Evolutionary conservation across 2,113 vertebrate species (phyloP).

Genomic region (Alouatta palliata): DNA sequence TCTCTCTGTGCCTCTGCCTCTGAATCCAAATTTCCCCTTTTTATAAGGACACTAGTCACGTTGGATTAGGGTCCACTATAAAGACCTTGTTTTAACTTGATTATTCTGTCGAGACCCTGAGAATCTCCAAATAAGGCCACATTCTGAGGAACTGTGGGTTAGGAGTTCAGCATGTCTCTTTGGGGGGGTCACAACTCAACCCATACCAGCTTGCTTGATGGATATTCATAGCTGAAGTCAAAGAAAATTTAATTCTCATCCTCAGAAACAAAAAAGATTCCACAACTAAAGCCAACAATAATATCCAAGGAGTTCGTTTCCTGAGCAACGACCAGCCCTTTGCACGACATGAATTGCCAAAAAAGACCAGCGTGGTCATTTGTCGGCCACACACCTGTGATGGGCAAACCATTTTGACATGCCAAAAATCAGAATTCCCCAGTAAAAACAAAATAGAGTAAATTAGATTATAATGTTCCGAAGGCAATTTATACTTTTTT

Average conservation of each 20-base stretch:
- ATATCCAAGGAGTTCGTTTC: background rate
- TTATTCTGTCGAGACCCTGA: background rate
- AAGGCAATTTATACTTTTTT: background rate
- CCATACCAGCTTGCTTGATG: background rate
- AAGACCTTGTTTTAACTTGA: background rate
- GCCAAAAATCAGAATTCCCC: background rate
- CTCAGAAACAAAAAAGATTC: background rate
- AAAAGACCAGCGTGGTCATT: fast-evolving
- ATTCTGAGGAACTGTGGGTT: background rate
- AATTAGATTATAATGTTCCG: background rate
- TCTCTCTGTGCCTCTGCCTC: background rate
- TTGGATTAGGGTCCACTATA: background rate
- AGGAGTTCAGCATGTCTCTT: background rate
- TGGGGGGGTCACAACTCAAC: background rate
- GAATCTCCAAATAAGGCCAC: background rate
- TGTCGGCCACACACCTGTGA: background rate
- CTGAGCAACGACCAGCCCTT: background rate
- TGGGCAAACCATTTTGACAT: background rate
- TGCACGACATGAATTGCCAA: background rate
- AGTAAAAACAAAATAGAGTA: background rate
- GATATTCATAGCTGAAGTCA: background rate
- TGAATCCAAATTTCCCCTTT: background rate
- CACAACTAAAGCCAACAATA: background rate
- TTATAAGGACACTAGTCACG: background rate
- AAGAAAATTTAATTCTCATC: background rate